Evolutionary conservation across 2,888 invertebrate species (phyloP), one percentile per base, ranked within the genome.

Genomic region (Dryocosmus kuriphilus): DNA sequence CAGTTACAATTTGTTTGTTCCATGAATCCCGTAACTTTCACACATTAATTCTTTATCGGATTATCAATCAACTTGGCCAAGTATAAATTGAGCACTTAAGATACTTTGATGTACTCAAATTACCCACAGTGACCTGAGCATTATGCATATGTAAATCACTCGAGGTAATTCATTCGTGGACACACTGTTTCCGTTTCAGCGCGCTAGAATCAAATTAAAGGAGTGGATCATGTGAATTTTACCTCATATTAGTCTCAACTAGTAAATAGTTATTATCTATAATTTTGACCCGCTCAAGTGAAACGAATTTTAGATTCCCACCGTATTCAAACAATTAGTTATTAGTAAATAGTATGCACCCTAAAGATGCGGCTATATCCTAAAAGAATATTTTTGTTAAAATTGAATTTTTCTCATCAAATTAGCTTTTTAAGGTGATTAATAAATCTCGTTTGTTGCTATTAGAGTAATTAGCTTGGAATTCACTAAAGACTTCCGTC

Each of bases 141-240:
- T 60, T 60, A 60, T 60, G 60, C 60, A 24, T 27, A 60, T 60
- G 60, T 60, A 60, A 60, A 60, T 60, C 60, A 27, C 16, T 60
- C 27, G 14, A 27, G 6, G 27, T 27, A 60, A 60, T 60, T 60
- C 27, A 14, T 60, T 60, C 16, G 7, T 27, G 14, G 60, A 60
- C 27, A 27, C 14, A 14, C 27, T 60, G 60, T 60, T 60, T 60
- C 60, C 60, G 24, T 14, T 60, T 60, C 16, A 27, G 60, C 16
- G 5, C 60, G 27, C 16, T 16, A 14, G 24, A 60, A 24, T 14
- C 24, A 24, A 60, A 60, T 60, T 60, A 60, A 27, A 60, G 60
- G 60, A 60, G 60, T 60, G 60, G 60, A 60, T 60, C 27, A 60
- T 60, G 27, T 60, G 60, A 60, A 27, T 60, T 27, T 5, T 24